phyloP scores from a whole-genome alignment of 2,797 vertebrate species.

The Cygnus olor region DNA sequence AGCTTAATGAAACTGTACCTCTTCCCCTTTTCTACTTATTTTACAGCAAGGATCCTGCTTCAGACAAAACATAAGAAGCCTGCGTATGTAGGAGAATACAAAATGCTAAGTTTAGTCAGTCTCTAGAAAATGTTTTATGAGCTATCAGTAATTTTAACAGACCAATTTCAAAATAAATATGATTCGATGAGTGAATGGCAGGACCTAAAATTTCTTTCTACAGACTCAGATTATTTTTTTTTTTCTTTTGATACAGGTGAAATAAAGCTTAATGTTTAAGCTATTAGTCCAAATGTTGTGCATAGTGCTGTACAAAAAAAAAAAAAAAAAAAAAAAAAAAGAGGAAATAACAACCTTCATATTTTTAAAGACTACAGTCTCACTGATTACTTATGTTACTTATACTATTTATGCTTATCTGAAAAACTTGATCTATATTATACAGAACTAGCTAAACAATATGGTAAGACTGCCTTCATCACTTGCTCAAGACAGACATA shows the following conservation, averaged over 20 bases:
- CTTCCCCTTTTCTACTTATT: conserved; percentile 63
- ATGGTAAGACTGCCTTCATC: not conserved
- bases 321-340: not conserved
- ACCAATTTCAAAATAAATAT: not conserved
- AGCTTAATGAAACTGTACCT: conserved; percentile 74
- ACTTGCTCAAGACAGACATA: not conserved
- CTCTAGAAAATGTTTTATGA: not conserved
- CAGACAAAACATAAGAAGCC: conserved; percentile 46
- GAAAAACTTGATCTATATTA: not conserved
- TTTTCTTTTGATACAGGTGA: not conserved
- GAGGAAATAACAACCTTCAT: not conserved
- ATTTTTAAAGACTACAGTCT: not conserved
- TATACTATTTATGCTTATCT: not conserved
- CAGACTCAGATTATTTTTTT: not conserved
- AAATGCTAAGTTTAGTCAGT: not conserved
- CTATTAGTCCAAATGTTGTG: not conserved
- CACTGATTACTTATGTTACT: not conserved
- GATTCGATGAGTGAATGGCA: not conserved
- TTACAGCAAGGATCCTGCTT: conserved; percentile 51
- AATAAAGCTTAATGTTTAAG: not conserved
- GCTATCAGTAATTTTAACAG: conserved; percentile 5
- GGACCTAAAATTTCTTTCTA: not conserved
- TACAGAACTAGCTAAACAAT: not conserved
- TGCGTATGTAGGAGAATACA: conserved; percentile 15
- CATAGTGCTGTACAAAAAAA: not conserved